Evolutionary conservation across 2,797 vertebrate genomes (phyloP).

Genomic region (Rhincodon typus): DNA sequence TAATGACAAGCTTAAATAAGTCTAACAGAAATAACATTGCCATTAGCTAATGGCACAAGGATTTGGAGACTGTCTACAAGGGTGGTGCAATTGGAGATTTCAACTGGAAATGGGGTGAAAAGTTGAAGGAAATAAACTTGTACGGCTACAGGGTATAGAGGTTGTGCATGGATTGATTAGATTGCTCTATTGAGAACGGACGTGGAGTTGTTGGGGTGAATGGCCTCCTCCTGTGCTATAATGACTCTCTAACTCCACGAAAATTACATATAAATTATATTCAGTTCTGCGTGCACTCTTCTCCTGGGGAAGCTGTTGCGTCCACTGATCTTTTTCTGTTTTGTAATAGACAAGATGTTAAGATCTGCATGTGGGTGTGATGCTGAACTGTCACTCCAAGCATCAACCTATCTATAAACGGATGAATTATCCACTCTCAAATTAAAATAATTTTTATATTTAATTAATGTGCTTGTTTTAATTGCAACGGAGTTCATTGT

Average conservation of each 20-base stretch:
- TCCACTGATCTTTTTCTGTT: neutral
- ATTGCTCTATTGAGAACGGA: neutral
- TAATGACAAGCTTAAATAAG: neutral
- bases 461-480: neutral
- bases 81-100: too few species aligned
- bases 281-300: neutral
- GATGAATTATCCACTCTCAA: conserved; percentile 17
- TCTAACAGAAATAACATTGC: neutral
- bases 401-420: neutral
- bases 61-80: too few species aligned
- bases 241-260: neutral
- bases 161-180: neutral
- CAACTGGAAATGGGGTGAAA: too few species aligned
- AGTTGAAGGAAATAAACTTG: neutral
- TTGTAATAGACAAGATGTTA: neutral
- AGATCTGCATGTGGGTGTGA: neutral
- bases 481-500: conserved; percentile 3
- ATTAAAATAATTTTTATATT: conserved; percentile 14
- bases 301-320: neutral
- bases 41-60: neutral
- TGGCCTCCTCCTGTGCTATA: neutral
- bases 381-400: neutral
- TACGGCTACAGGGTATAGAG: neutral
- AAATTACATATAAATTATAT: neutral
- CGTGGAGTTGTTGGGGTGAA: neutral